Evolutionary conservation across 2,888 invertebrate species (phyloP).

Genomic region (Epistrophe grossulariae): DNA sequence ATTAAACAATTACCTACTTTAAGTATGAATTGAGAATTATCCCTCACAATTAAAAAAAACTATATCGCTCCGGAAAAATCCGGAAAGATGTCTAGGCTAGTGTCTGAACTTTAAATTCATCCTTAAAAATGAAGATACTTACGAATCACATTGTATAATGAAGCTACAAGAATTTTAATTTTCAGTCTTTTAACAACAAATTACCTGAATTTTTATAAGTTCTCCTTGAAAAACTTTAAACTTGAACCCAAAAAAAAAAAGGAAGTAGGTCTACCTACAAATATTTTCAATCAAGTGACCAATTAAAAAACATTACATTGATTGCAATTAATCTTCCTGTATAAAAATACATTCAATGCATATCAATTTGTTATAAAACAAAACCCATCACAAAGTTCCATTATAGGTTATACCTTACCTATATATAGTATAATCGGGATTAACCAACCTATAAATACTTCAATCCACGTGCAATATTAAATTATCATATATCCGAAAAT

Average conservation of each 20-base stretch:
- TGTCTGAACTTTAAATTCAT: no score
- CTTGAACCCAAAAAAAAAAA: neutral
- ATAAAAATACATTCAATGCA: constrained; percentile 5
- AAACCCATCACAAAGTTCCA: neutral
- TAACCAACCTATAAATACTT: neutral
- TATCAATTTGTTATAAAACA: constrained; percentile 15
- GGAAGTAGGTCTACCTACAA: neutral
- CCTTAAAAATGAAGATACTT: no score
- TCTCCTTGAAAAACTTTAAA: neutral
- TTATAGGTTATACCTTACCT: no score
- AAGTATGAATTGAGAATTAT: no score
- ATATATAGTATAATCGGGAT: neutral
- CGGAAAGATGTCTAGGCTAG: no score
- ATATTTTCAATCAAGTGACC: neutral
- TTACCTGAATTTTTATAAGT: no score
- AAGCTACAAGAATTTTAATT: no score
- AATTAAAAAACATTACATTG: neutral
- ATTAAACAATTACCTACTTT: no score
- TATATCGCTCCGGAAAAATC: no score
- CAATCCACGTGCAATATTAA: constrained; percentile 18
- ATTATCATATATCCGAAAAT: constrained; percentile 4
- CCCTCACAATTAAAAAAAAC: no score
- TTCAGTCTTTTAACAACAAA: no score
- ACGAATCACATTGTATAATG: no score
- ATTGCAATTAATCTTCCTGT: constrained; percentile 23